phyloP scores from a whole-genome alignment of 2,888 invertebrate species.

The Vanessa cardui region DNA sequence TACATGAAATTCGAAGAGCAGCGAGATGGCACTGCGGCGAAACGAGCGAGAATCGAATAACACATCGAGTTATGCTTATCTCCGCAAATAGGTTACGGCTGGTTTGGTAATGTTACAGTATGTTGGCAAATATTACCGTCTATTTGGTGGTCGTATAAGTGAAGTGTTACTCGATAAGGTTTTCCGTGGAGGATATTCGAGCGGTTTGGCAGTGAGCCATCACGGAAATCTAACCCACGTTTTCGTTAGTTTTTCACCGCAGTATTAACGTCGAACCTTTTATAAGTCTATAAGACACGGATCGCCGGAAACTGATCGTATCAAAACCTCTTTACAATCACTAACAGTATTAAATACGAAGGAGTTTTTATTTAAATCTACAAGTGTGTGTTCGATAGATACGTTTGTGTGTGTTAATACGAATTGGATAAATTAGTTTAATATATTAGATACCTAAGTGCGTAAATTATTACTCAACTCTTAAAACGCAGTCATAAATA shows the following conservation, averaged over 20 bases:
- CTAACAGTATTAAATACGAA: not conserved
- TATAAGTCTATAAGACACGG: slow-evolving; percentile 28
- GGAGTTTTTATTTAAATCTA: not conserved
- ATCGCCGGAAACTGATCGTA: slow-evolving; percentile 8
- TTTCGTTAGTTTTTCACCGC: slow-evolving; percentile 32
- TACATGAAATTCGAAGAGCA: not conserved
- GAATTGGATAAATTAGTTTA: not conserved
- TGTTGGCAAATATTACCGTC: slow-evolving; percentile 42
- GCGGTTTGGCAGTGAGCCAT: slow-evolving; percentile 45
- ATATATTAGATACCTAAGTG: not conserved
- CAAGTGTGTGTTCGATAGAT: not conserved
- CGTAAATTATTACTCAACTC: slow-evolving; percentile 1
- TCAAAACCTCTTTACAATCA: not conserved
- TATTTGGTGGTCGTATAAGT: slow-evolving; percentile 38
- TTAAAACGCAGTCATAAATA: slow-evolving; percentile 11
- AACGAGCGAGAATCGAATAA: slow-evolving; percentile 14
- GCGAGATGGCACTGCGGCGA: not conserved
- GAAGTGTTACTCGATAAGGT: slow-evolving; percentile 42
- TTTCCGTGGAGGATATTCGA: slow-evolving; percentile 41
- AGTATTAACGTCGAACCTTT: slow-evolving; percentile 22
- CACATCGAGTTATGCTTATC: slow-evolving; percentile 25
- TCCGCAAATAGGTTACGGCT: slow-evolving; percentile 26
- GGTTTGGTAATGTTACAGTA: slow-evolving; percentile 30
- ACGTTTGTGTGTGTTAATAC: not conserved
- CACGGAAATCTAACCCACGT: slow-evolving; percentile 35